Evolutionary conservation across 1,140 invertebrate genomes (phyloP).

Genomic region (Venturia canescens): DNA sequence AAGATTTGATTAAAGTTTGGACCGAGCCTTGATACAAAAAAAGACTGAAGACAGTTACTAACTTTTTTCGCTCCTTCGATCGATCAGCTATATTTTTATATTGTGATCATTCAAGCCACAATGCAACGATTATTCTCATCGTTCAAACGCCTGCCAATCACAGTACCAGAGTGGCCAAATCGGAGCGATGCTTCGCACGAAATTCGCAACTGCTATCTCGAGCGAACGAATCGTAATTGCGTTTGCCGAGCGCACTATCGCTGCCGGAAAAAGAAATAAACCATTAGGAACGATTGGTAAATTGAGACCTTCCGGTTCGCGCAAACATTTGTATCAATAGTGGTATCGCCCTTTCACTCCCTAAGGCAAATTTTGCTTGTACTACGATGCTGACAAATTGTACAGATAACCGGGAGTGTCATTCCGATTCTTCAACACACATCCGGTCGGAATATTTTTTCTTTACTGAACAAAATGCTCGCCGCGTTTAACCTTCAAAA

Average conservation of each 20-base stretch:
- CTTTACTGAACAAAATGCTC: too few species aligned
- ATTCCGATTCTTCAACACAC: too few species aligned
- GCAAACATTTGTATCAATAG: slow-evolving; percentile 17
- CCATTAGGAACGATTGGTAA: slow-evolving; percentile 49
- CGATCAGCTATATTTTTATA: not conserved
- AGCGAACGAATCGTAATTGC: slow-evolving; percentile 46
- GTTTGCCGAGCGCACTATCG: slow-evolving; percentile 38
- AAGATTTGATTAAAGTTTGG: not conserved
- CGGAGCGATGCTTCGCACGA: not conserved
- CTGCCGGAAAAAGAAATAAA: slow-evolving; percentile 34
- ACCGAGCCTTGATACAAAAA: not conserved
- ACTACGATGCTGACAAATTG: not conserved
- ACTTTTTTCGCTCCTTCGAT: not conserved
- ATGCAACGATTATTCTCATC: not conserved
- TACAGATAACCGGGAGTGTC: not conserved
- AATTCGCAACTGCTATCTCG: slow-evolving; percentile 14
- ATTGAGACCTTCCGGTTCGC: slow-evolving; percentile 51
- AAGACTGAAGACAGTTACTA: not conserved
- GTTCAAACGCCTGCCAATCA: not conserved
- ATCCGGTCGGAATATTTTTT: too few species aligned
- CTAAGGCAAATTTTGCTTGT: not conserved
- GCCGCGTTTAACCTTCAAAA: too few species aligned
- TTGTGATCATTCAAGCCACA: not conserved
- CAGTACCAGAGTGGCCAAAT: not conserved
- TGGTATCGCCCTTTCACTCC: slow-evolving; percentile 1